These are phyloP conservation scores for Heptranchias perlo DNA, from an alignment of 2,113 vertebrate genomes.

Conservation along the genomic window DNA sequence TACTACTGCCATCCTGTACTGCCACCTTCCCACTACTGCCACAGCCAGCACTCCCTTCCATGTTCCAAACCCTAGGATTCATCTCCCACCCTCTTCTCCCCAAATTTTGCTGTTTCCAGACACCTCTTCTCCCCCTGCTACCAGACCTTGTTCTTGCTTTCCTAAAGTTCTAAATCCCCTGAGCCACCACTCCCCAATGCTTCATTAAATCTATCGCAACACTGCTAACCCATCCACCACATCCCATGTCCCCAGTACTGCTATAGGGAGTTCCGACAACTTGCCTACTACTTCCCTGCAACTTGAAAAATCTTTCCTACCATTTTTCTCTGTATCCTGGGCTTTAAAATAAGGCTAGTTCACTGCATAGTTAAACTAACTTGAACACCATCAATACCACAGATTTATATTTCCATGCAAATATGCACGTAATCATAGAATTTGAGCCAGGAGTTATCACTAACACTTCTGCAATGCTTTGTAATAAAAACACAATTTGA, in stretches of 20 bases:
- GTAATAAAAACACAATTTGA: neutral
- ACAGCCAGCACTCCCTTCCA: neutral
- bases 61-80: neutral
- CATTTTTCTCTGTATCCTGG: neutral
- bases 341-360: neutral
- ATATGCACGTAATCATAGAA: neutral
- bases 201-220: neutral
- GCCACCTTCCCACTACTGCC: too few relatives aligned
- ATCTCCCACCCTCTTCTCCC: neutral
- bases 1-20: too few relatives aligned
- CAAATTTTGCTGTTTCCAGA: neutral
- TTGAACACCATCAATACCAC: neutral
- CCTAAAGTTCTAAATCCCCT: neutral
- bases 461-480: neutral
- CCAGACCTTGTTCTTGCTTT: neutral
- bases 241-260: neutral
- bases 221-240: neutral
- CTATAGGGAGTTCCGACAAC: neutral
- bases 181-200: neutral
- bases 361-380: neutral
- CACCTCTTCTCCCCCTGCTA: neutral
- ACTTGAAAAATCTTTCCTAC: neutral
- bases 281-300: neutral
- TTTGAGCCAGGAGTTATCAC: neutral
- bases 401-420: neutral